Conservation (phyloP, 2,113 vertebrate genomes). For the Neoarius graeffei region DNA sequence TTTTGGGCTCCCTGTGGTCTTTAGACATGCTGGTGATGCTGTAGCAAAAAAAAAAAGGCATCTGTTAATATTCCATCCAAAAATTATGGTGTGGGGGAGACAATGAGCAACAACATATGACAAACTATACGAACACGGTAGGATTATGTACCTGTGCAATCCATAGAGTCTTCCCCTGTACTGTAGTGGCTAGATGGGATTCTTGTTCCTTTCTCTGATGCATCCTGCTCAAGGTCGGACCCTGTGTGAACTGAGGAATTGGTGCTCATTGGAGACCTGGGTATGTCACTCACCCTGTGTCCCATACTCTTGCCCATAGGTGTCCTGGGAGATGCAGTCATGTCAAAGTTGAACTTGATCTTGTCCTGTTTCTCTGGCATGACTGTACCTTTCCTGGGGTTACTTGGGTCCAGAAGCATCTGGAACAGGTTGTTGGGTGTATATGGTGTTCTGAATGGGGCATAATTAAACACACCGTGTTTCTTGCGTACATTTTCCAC, state of each 20-base stretch:
- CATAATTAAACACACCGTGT: slow-evolving; percentile 97
- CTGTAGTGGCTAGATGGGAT: slow-evolving; percentile 82
- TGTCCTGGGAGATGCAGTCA: slow-evolving; percentile 87
- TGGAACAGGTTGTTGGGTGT: slow-evolving; percentile 96
- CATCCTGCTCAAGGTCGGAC: slow-evolving; percentile 91
- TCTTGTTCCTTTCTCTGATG: slow-evolving; percentile 81
- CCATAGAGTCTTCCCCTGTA: slow-evolving; percentile 89
- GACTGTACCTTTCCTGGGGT: slow-evolving; percentile 84
- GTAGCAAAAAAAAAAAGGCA: slow-evolving; percentile 53
- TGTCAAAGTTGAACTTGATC: slow-evolving; percentile 94
- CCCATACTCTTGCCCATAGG: slow-evolving; percentile 84
- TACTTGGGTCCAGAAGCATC: slow-evolving; percentile 90
- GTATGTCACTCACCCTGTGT: slow-evolving; percentile 75
- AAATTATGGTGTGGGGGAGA: background rate
- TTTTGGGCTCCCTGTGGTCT: slow-evolving; percentile 86
- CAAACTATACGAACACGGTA: background rate
- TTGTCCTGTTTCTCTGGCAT: slow-evolving; percentile 94
- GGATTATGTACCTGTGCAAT: slow-evolving; percentile 80
- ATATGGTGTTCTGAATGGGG: slow-evolving; percentile 94
- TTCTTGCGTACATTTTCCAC: slow-evolving; percentile 95
- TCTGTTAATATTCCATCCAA: background rate
- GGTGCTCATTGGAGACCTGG: slow-evolving; percentile 93
- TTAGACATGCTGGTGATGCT: slow-evolving; percentile 77
- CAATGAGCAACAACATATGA: background rate
- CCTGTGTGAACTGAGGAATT: slow-evolving; percentile 97